Conservation (phyloP, 35 echinoderm and acorn worm species). For the Stichopus chloronotus region DNA sequence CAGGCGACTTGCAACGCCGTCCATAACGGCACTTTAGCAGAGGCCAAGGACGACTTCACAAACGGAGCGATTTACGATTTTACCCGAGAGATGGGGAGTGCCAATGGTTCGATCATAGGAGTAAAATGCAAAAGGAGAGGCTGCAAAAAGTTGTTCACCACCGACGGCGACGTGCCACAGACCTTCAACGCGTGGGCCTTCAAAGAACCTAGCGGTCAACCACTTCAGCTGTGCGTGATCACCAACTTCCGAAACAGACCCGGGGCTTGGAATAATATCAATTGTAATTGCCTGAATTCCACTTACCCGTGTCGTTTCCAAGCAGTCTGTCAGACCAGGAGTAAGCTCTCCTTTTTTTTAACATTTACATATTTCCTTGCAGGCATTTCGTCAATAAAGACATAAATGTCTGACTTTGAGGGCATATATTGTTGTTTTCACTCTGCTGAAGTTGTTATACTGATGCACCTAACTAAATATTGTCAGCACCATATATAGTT, state of each 20-base stretch:
- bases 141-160: conserved; percentile 29
- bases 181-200: conserved; percentile 38
- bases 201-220: conserved; percentile 49
- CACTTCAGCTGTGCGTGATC: conserved; percentile 23
- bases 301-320: conserved; percentile 49
- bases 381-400: no score
- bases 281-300: conserved; percentile 29
- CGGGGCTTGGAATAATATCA: conserved; percentile 51
- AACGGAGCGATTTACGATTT: conserved; percentile 45
- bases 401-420: no score
- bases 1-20: neutral
- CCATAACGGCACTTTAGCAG: conserved; percentile 22
- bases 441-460: no score
- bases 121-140: conserved; percentile 18
- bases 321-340: conserved; percentile 32
- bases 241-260: conserved; percentile 30
- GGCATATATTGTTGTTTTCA: no score
- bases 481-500: no score
- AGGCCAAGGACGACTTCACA: conserved; percentile 56
- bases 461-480: no score
- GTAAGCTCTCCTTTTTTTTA: neutral
- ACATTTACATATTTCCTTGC: no score
- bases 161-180: neutral
- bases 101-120: conserved; percentile 32
- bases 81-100: neutral